Evolutionary conservation across 2,888 invertebrate species (phyloP).

Genomic region (Leucoma salicis): DNA sequence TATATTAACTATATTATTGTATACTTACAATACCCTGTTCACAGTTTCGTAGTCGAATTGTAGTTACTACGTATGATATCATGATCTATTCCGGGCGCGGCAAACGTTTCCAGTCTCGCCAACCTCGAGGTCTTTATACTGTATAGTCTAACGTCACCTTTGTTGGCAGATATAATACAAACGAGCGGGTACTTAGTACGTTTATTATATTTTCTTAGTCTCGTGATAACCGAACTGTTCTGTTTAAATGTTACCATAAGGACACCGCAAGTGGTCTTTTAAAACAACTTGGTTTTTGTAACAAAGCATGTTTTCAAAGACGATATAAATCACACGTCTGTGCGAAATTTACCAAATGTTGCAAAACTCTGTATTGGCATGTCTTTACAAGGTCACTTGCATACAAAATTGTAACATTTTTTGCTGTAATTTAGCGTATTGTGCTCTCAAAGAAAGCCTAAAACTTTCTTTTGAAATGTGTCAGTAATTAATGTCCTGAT

Average conservation of each 20-base stretch:
- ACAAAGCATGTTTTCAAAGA: slow-evolving; percentile 55
- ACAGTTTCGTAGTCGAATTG: slow-evolving; percentile 50
- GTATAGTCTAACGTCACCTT: slow-evolving; percentile 45
- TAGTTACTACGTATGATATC: slow-evolving; percentile 63
- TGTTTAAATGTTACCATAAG: slow-evolving; percentile 51
- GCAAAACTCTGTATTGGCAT: slow-evolving; percentile 52
- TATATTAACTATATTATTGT: background rate
- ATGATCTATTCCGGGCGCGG: slow-evolving; percentile 65
- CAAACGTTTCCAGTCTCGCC: slow-evolving; percentile 53
- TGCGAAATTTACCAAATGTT: slow-evolving; percentile 73
- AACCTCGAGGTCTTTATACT: slow-evolving; percentile 63
- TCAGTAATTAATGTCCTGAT: slow-evolving; percentile 74
- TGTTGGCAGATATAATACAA: slow-evolving; percentile 48
- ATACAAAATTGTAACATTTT: slow-evolving; percentile 53
- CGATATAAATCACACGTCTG: slow-evolving; percentile 68
- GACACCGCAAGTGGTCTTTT: slow-evolving; percentile 71
- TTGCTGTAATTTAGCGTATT: slow-evolving; percentile 41
- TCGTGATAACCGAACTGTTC: slow-evolving; percentile 44
- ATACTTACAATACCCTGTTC: background rate
- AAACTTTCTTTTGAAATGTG: slow-evolving; percentile 65
- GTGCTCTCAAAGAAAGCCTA: slow-evolving; percentile 51
- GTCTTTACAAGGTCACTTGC: slow-evolving; percentile 63
- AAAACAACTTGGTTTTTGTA: slow-evolving; percentile 57
- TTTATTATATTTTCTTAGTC: slow-evolving; percentile 52
- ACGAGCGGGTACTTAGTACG: slow-evolving; percentile 47